Evolutionary conservation across 1,140 invertebrate species (phyloP).

Genomic region (Brachionus koreanus): DNA sequence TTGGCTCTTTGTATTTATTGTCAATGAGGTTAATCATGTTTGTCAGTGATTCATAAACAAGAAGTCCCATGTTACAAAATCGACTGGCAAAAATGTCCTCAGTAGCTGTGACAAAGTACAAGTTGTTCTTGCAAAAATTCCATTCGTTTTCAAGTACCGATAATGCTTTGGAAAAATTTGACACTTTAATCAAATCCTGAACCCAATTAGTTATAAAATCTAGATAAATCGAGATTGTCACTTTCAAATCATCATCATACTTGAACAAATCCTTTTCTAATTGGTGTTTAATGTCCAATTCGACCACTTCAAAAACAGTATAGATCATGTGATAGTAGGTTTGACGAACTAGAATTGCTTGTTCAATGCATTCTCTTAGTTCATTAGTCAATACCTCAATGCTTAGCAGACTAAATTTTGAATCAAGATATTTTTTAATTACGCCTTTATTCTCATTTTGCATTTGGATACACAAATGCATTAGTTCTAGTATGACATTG

Average conservation of each 20-base stretch:
- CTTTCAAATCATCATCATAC: conserved; percentile 29
- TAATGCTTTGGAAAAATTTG: background rate
- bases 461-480: conserved; percentile 42
- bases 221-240: conserved; percentile 18
- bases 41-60: background rate
- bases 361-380: conserved; percentile 36
- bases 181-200: background rate
- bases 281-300: background rate
- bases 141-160: conserved; percentile 29
- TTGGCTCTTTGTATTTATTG: conserved; percentile 7
- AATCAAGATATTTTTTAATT: background rate
- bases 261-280: conserved; percentile 14
- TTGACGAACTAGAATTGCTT: conserved; percentile 24
- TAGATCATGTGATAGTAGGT: conserved; percentile 40
- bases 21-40: conserved; percentile 7
- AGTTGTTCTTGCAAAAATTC: conserved; percentile 43
- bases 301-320: background rate
- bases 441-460: conserved; percentile 32
- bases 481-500: conserved; percentile 32
- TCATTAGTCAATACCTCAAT: conserved; percentile 27
- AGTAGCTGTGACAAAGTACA: conserved; percentile 35
- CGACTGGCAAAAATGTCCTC: conserved; percentile 39
- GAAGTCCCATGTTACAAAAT: background rate
- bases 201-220: conserved; percentile 39
- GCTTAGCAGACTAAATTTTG: conserved; percentile 21